These are phyloP conservation scores for Sus cebifrons DNA, from an alignment of 2,797 vertebrate genomes.

Conservation along the genomic window DNA sequence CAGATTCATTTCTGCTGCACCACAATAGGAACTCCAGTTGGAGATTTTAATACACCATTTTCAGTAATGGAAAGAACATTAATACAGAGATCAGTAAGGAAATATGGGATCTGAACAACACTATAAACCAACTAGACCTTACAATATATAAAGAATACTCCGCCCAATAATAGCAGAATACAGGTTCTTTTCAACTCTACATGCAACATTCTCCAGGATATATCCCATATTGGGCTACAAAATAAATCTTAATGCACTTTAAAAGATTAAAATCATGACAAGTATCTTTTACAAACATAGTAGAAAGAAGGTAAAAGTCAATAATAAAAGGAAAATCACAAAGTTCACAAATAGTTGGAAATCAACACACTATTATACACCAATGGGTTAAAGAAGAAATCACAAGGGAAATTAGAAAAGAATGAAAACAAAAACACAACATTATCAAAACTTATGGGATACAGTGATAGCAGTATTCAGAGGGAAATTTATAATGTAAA, in stretches of 20 bases:
- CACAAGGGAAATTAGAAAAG: slow-evolving; percentile 22
- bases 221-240: not conserved
- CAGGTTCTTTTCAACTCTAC: slow-evolving; percentile 3
- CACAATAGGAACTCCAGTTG: not conserved
- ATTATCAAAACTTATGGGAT: not conserved
- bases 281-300: slow-evolving; percentile 8
- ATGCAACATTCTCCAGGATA: not conserved
- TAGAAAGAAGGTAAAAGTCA: not conserved
- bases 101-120: not conserved
- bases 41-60: not conserved
- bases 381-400: not conserved
- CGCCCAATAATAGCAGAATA: not conserved
- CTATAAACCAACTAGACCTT: not conserved
- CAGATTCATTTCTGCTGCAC: no score
- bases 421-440: not conserved
- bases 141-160: not conserved
- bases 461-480: not conserved
- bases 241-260: not conserved
- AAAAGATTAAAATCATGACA: slow-evolving; percentile 25
- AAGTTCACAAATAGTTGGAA: slow-evolving; percentile 43
- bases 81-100: not conserved
- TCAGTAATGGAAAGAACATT: slow-evolving; percentile 36
- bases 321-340: not conserved
- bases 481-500: slow-evolving; percentile 32
- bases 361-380: not conserved